Conservation (phyloP, 1,140 invertebrate genomes). For the Oncopodura yosiiana region DNA sequence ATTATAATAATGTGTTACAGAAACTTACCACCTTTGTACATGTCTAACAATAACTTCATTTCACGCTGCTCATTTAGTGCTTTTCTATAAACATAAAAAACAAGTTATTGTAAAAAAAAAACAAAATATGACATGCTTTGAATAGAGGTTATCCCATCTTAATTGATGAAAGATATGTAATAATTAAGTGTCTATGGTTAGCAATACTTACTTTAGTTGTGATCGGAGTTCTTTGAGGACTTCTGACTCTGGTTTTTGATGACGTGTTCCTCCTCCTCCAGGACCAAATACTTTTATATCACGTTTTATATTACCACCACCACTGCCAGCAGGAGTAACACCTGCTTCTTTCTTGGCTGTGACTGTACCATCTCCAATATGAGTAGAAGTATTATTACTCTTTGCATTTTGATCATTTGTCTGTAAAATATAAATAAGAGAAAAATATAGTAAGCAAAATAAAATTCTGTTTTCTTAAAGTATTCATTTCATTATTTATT, state of each 20-base stretch:
- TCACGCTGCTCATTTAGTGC: conserved; percentile 63
- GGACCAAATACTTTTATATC: neutral
- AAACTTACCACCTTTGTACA: conserved; percentile 97
- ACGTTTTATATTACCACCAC: neutral
- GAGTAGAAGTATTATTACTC: conserved; percentile 2
- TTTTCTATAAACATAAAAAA: conserved; percentile 56
- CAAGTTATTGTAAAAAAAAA: neutral
- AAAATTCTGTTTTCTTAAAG: conserved; percentile 46
- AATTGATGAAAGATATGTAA: neutral
- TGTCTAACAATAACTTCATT: conserved; percentile 86
- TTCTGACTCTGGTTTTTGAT: conserved; percentile 49
- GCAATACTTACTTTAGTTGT: conserved; percentile 83
- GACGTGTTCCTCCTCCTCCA: no score
- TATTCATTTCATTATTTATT: conserved; percentile 39
- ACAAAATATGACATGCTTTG: neutral
- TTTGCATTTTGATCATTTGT: conserved; percentile 4
- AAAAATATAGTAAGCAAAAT: neutral
- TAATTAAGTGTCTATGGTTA: conserved; percentile 1
- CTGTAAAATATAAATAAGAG: neutral
- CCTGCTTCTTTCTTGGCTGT: conserved; percentile 17
- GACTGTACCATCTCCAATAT: conserved; percentile 8
- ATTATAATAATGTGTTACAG: no score
- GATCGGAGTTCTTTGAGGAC: conserved; percentile 73
- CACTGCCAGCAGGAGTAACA: conserved; percentile 16
- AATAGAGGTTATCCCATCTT: no score